These are phyloP conservation scores for Cinclus cinclus DNA, from an alignment of 2,113 vertebrate genomes.

Conservation along the genomic window DNA sequence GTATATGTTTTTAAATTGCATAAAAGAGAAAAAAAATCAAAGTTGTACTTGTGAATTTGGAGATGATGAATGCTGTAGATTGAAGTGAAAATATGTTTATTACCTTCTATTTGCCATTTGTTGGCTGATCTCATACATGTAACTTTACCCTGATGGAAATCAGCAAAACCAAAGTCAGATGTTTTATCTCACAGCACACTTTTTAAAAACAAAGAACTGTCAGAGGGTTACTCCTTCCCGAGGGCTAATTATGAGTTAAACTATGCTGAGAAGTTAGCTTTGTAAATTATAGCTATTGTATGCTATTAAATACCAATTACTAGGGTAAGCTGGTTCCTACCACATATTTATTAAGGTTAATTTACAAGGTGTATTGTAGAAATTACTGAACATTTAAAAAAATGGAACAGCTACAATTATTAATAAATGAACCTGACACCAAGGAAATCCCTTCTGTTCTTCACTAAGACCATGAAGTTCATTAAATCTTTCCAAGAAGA, in stretches of 20 bases:
- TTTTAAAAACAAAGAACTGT: neutral
- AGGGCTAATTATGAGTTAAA: conserved; percentile 38
- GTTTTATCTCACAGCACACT: neutral
- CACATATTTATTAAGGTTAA: conserved; percentile 68
- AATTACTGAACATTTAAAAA: conserved; percentile 5
- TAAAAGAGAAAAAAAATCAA: neutral
- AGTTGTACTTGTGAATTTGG: neutral
- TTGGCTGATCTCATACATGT: neutral
- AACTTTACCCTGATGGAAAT: neutral
- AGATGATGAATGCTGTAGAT: neutral
- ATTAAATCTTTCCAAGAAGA: neutral
- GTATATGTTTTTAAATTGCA: neutral
- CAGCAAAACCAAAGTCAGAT: neutral
- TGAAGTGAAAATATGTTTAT: neutral
- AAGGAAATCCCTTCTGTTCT: neutral
- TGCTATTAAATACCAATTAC: neutral
- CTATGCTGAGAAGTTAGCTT: conserved; percentile 1
- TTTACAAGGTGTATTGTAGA: conserved; percentile 34
- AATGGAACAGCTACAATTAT: conserved; percentile 48
- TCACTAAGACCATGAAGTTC: conserved; percentile 37
- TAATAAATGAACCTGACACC: conserved; percentile 63
- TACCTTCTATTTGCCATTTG: neutral
- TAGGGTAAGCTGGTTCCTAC: conserved; percentile 27
- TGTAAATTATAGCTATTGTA: neutral
- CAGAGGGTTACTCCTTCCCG: neutral